These are phyloP conservation scores for Heloderma charlesbogerti DNA, from an alignment of 2,113 vertebrate genomes.

Conservation along the genomic window DNA sequence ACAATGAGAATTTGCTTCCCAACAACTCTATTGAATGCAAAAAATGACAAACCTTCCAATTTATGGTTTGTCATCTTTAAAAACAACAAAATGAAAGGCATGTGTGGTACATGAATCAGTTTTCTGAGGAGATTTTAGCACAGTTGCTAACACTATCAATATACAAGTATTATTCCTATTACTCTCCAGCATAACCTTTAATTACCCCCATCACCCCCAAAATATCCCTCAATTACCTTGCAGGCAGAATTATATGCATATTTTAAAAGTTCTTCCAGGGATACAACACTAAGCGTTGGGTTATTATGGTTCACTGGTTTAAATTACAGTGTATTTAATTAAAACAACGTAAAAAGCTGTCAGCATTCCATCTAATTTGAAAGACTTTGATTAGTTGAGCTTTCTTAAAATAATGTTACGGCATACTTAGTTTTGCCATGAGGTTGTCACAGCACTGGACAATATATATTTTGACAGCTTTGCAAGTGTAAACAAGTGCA, in stretches of 20 bases:
- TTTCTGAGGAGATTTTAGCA: slow-evolving; percentile 68
- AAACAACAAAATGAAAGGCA: slow-evolving; percentile 43
- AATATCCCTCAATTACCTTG: slow-evolving; percentile 71
- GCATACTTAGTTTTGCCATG: slow-evolving; percentile 52
- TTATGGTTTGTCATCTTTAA: slow-evolving; percentile 31
- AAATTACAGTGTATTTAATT: slow-evolving; percentile 76
- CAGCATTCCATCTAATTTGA: slow-evolving; percentile 62
- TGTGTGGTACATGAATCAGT: slow-evolving; percentile 43
- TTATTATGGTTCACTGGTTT: slow-evolving; percentile 73
- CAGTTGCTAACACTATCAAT: slow-evolving; percentile 59
- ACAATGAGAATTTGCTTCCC: slow-evolving; percentile 59
- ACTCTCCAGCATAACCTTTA: slow-evolving; percentile 71
- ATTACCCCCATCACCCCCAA: slow-evolving; percentile 74
- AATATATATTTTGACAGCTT: neutral
- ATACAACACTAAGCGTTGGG: slow-evolving; percentile 74
- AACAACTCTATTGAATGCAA: slow-evolving; percentile 35
- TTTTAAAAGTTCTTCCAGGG: slow-evolving; percentile 75
- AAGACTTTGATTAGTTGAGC: slow-evolving; percentile 60
- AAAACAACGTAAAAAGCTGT: slow-evolving; percentile 75
- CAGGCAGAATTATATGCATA: slow-evolving; percentile 72
- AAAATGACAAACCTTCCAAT: slow-evolving; percentile 66
- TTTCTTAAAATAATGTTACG: slow-evolving; percentile 43
- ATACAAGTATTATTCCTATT: slow-evolving; percentile 64
- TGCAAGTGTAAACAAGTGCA: slow-evolving; percentile 16
- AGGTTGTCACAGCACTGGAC: slow-evolving; percentile 2